Conservation (phyloP, 2,888 invertebrate genomes). For the Aspidiotus rigidus region DNA sequence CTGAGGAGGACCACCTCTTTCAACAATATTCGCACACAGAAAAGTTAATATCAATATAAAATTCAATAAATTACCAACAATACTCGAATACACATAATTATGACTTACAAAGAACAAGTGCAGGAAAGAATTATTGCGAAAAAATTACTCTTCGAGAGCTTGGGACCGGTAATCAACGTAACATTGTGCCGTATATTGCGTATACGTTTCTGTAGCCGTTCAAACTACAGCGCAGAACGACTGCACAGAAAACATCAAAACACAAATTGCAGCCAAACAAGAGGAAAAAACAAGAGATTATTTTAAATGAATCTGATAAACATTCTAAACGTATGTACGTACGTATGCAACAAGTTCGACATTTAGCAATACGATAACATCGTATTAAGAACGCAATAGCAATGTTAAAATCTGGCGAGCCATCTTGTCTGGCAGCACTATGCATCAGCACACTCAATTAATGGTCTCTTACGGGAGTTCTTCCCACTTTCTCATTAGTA, state of each 20-base stretch:
- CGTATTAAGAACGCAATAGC: constrained; percentile 26
- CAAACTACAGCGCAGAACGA: no score
- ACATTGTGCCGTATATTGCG: no score
- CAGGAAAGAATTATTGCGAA: no score
- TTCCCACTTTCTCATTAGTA: constrained; percentile 32
- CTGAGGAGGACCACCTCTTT: no score
- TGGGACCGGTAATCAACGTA: no score
- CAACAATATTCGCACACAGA: no score
- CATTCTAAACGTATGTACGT: constrained; percentile 9
- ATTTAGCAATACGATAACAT: constrained; percentile 27
- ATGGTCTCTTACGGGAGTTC: constrained; percentile 30
- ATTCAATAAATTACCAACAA: no score
- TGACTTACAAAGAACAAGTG: no score
- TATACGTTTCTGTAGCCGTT: no score
- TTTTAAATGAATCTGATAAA: constrained; percentile 24
- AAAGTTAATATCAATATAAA: no score
- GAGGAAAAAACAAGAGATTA: constrained; percentile 9
- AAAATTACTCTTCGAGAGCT: no score
- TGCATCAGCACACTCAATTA: constrained; percentile 29
- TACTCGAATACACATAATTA: no score
- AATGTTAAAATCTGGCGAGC: constrained; percentile 31
- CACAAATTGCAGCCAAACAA: constrained; percentile 11
- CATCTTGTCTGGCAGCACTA: constrained; percentile 29
- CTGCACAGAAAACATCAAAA: constrained; percentile 2
- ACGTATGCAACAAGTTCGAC: constrained; percentile 28